These are phyloP conservation scores for Pteria penguin DNA, from an alignment of 2,888 invertebrate genomes.

Conservation along the genomic window DNA sequence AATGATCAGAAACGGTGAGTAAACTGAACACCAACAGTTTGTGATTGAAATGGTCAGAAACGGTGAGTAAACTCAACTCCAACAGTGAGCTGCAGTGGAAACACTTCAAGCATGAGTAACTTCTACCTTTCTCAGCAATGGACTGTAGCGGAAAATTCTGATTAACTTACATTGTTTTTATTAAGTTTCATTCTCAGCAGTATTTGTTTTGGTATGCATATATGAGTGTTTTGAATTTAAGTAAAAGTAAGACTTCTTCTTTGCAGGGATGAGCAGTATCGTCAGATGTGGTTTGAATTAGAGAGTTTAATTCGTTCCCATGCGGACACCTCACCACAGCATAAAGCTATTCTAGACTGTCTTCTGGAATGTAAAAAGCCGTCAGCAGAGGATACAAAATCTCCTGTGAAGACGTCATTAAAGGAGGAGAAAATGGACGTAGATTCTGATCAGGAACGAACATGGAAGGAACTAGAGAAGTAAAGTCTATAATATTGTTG, in stretches of 20 bases:
- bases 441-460: conserved; percentile 60
- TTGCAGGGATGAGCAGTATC: conserved; percentile 91
- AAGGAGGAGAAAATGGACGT: conserved; percentile 61
- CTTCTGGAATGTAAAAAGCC: conserved; percentile 88
- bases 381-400: conserved; percentile 80
- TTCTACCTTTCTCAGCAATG: background rate
- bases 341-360: conserved; percentile 81
- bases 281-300: conserved; percentile 92
- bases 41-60: no score
- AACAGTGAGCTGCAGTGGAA: background rate
- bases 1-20: no score
- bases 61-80: no score
- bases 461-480: conserved; percentile 77
- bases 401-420: conserved; percentile 53
- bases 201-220: background rate
- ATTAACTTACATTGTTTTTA: no score
- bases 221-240: no score
- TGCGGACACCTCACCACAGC: conserved; percentile 87
- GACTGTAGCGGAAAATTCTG: no score
- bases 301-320: conserved; percentile 90
- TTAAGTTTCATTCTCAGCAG: no score
- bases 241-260: background rate
- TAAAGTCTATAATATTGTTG: no score
- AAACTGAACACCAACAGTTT: no score
- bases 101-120: background rate